Evolutionary conservation across 2,113 vertebrate genomes (phyloP), one percentile per base, ranked within the genome.

Genomic region (Porphyrio hochstetteri): DNA sequence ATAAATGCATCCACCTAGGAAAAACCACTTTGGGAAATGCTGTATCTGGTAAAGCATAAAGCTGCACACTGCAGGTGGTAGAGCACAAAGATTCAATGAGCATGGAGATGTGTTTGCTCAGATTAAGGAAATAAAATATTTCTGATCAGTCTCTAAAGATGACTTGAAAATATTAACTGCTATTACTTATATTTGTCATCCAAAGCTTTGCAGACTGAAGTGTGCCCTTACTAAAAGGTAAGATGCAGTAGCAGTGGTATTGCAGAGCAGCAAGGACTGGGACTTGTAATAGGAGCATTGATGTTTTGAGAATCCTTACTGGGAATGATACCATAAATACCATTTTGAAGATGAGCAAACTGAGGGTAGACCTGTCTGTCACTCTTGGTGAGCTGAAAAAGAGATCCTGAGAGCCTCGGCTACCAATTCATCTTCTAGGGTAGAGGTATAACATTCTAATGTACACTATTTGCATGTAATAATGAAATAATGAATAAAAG

Each of bases 111-210:
- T 71, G 42, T 85, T 94, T 95, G 44, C 55, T 85, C 53, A 92
- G 61, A 59, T 90, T 90, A 90, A 57, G 48, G 57, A 82, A 91
- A 92, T 89, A 5, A 87, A 89, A 64, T 94, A 74, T 85, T 91
- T 80, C 69, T 87, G 50, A 68, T 60, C 25, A 64, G 3, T 78
- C 33, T 57, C 35, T 79, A 82, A 53, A 92, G 89, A 60, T 69
- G 1, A 60, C 67, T 65, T 82, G 35, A 72, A 92, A 92, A 69
- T 40, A 42, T 76, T 91, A 91, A 42, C 14, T 0, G 0, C 11
- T 88, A 28, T 87, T 86, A 85, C 50, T 92, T 88, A 16, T 5
- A 42, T 44, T 86, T 91, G 61, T 61, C 53, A 82, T 60, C 38
- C 70, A 82, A 65, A 81, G n/a, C 55, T 91, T 87, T 82, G 10